Evolutionary conservation across 2,888 invertebrate species (phyloP).

Genomic region (Cylloceria caligata): DNA sequence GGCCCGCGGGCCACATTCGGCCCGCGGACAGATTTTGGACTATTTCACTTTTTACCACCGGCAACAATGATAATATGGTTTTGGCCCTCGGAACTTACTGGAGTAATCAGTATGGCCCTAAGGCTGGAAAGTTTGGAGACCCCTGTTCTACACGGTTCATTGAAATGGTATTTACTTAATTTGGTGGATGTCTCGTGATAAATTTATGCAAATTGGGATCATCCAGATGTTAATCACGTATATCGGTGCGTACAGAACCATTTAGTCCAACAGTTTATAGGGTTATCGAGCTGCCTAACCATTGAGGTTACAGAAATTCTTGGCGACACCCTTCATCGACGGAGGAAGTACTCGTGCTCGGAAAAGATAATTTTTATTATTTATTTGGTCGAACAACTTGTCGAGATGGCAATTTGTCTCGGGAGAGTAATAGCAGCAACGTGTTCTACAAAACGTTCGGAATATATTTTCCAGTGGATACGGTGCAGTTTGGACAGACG

Average conservation of each 20-base stretch:
- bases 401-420: slow-evolving; percentile 43
- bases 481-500: slow-evolving; percentile 30
- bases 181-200: background rate
- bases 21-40: too few relatives aligned
- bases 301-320: too few relatives aligned
- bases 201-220: slow-evolving; percentile 13
- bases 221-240: background rate
- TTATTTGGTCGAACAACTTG: background rate
- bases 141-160: too few relatives aligned
- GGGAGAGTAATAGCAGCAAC: slow-evolving; percentile 2
- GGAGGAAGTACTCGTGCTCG: background rate
- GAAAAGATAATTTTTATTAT: slow-evolving; percentile 4
- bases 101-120: too few relatives aligned
- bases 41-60: too few relatives aligned
- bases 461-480: slow-evolving; percentile 20
- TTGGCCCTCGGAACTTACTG: too few relatives aligned
- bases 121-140: too few relatives aligned
- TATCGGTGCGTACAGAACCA: background rate
- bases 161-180: background rate
- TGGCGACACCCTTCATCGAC: too few relatives aligned
- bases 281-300: background rate
- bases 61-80: too few relatives aligned
- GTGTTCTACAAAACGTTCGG: background rate
- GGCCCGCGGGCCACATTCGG: too few relatives aligned
- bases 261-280: background rate